phyloP scores from a whole-genome alignment of 2,888 invertebrate genomes.

The Pachymerium ferrugineum region DNA sequence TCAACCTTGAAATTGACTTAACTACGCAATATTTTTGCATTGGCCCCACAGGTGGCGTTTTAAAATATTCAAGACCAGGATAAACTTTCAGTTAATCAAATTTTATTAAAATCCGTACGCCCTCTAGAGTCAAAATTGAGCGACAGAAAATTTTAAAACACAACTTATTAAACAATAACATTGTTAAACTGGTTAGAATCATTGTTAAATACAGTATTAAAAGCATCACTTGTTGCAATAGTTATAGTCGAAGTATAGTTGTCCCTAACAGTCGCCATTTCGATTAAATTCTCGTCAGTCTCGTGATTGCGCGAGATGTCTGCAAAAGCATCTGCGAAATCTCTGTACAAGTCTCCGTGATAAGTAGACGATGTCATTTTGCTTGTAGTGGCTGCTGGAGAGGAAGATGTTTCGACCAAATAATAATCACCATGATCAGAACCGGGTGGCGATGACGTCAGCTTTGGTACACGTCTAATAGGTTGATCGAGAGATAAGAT shows the following conservation, averaged over 20 bases:
- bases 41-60: neutral
- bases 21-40: neutral
- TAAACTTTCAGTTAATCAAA: no score
- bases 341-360: neutral
- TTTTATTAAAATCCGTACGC: no score
- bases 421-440: neutral
- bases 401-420: neutral
- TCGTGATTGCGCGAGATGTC: neutral
- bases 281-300: neutral
- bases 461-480: neutral
- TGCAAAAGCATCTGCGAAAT: neutral
- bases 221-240: neutral
- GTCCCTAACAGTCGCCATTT: neutral
- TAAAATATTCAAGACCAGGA: no score
- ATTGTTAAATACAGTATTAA: neutral
- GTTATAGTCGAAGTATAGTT: constrained; percentile 20
- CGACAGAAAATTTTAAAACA: neutral
- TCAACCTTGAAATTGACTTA: neutral
- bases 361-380: neutral
- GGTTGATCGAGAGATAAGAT: constrained; percentile 38
- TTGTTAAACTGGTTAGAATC: neutral
- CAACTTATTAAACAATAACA: neutral
- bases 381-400: neutral
- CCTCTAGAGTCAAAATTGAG: no score
- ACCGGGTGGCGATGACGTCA: neutral